Evolutionary conservation across 2,113 vertebrate species (phyloP).

Genomic region (Podilymbus podiceps): DNA sequence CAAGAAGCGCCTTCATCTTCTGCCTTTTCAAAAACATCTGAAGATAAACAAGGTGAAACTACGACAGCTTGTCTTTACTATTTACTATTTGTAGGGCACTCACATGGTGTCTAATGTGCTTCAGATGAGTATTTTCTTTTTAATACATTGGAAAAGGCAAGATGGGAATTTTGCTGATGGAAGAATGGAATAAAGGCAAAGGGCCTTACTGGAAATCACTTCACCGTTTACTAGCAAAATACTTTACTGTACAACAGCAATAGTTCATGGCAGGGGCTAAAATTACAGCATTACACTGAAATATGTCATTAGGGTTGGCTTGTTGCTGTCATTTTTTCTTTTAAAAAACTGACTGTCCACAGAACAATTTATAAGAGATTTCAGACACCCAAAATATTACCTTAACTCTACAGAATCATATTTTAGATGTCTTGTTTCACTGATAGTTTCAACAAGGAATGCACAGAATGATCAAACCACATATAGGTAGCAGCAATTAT

Average conservation of each 20-base stretch:
- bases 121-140: slow-evolving; percentile 45
- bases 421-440: slow-evolving; percentile 63
- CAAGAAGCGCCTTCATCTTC: neutral
- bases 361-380: slow-evolving; percentile 47
- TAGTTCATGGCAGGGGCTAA: slow-evolving; percentile 41
- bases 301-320: slow-evolving; percentile 51
- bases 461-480: slow-evolving; percentile 70
- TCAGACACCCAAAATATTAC: slow-evolving; percentile 57
- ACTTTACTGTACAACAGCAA: slow-evolving; percentile 32
- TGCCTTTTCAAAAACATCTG: neutral
- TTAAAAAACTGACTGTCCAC: slow-evolving; percentile 11
- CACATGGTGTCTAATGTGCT: neutral
- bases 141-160: neutral
- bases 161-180: slow-evolving; percentile 22
- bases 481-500: slow-evolving; percentile 76
- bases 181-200: slow-evolving; percentile 44
- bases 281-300: slow-evolving; percentile 65
- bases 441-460: slow-evolving; percentile 67
- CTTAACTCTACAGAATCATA: slow-evolving; percentile 44
- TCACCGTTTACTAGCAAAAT: slow-evolving; percentile 47
- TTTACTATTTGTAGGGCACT: neutral
- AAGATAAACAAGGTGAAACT: slow-evolving; percentile 2
- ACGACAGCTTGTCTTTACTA: neutral
- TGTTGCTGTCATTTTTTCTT: slow-evolving; percentile 54
- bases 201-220: slow-evolving; percentile 27